phyloP scores from a whole-genome alignment of 1,140 invertebrate species.

The Condylostylus longicornis region DNA sequence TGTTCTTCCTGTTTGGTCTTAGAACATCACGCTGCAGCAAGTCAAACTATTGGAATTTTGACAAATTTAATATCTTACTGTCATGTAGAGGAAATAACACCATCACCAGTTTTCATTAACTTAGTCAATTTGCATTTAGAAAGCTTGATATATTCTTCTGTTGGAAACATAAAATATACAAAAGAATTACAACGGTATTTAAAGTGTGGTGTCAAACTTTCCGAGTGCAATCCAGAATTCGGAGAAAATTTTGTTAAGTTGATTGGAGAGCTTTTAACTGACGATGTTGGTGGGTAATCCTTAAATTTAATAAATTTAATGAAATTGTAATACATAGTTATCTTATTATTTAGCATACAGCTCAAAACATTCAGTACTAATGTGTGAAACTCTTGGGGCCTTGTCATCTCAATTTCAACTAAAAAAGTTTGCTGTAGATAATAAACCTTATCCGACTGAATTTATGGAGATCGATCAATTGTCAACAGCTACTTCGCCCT shows the following conservation, averaged over 20 bases:
- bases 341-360: constrained; percentile 14
- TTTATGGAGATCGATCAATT: constrained; percentile 5
- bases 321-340: not conserved
- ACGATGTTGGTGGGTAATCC: constrained; percentile 10
- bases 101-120: constrained; percentile 17
- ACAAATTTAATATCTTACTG: constrained; percentile 52
- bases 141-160: constrained; percentile 23
- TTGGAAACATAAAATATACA: constrained; percentile 17
- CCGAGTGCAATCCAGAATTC: constrained; percentile 20
- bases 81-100: constrained; percentile 13
- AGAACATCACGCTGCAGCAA: constrained; percentile 43
- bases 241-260: constrained; percentile 22
- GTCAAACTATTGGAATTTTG: constrained; percentile 52
- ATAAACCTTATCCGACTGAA: constrained; percentile 6
- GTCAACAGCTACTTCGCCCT: not conserved
- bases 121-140: constrained; percentile 30
- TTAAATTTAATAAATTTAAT: not conserved
- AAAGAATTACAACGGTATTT: constrained; percentile 20
- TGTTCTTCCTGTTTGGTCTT: constrained; percentile 43
- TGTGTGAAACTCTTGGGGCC: constrained; percentile 26
- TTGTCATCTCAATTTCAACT: constrained; percentile 29
- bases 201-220: constrained; percentile 23
- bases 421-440: constrained; percentile 16
- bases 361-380: constrained; percentile 16
- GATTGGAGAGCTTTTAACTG: constrained; percentile 23